phyloP scores from a whole-genome alignment of 92 coral and sea anemone species.

The Chrysogorgia sp. region DNA sequence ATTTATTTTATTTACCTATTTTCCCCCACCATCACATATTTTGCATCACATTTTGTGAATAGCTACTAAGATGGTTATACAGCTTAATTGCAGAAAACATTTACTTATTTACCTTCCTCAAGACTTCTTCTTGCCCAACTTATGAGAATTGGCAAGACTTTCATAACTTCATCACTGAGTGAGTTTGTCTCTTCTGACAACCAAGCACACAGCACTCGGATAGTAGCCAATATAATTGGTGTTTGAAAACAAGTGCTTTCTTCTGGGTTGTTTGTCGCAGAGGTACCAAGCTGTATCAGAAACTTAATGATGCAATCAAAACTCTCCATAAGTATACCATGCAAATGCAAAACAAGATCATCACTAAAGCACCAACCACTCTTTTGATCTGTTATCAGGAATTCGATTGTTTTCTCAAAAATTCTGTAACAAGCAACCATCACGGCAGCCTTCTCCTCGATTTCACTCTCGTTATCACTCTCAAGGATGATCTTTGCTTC shows the following conservation, averaged over 20 bases:
- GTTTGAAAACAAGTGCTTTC: neutral
- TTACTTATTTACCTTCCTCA: slow-evolving; percentile 1
- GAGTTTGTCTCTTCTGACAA: slow-evolving; percentile 93
- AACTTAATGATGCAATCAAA: slow-evolving; percentile 65
- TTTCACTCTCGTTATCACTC: slow-evolving; percentile 43
- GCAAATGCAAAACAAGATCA: slow-evolving; percentile 60
- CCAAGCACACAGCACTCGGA: slow-evolving; percentile 82
- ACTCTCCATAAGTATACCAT: slow-evolving; percentile 66
- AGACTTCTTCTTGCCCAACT: slow-evolving; percentile 65
- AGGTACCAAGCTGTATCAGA: slow-evolving; percentile 52
- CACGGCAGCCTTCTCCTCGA: slow-evolving; percentile 51
- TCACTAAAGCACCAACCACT: neutral
- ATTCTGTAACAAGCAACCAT: slow-evolving; percentile 75
- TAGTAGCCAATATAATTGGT: slow-evolving; percentile 71
- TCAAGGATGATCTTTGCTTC: slow-evolving; percentile 81
- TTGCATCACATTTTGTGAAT: too few relatives aligned
- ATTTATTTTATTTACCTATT: too few relatives aligned
- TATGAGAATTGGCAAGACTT: slow-evolving; percentile 78
- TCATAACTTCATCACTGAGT: slow-evolving; percentile 67
- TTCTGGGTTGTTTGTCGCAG: slow-evolving; percentile 24
- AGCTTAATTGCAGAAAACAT: neutral
- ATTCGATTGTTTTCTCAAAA: slow-evolving; percentile 73
- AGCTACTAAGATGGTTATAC: too few relatives aligned
- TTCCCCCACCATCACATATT: too few relatives aligned
- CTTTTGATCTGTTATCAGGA: slow-evolving; percentile 39